Base-by-base conservation (phyloP, 2,888 invertebrate species). In the Amiota mariae region DNA sequence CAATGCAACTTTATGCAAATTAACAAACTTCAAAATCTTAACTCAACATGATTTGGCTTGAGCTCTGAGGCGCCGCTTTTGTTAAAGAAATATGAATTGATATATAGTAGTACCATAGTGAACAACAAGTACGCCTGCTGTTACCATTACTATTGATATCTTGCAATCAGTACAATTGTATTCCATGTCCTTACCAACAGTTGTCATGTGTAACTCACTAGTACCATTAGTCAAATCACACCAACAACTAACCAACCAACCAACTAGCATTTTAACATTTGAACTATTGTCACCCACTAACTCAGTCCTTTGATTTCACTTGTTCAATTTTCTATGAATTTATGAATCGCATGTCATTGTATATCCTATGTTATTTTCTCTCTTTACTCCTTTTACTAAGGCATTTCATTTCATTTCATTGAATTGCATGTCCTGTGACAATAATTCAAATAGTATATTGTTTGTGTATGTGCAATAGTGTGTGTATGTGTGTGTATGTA, bases 291-390 rank as follows among this genome's bases (percentile, higher is more conserved):
- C 18, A 18, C 8, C 59, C 36, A 36, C 36, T 36, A 2, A 36
- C 36, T 36, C 36, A 36, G 8, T 36, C 36, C 6, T 36, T 36
- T 59, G 24, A 18, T 66, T 12, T 66, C 48, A 18, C 66, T 59
- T 59, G 59, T 59, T 59, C 59, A 66, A 8, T 48, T 66, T 66
- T 66, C 66, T 49, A 49, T 66, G 66, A 66, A 66, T 66, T 66
- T 66, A 66, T 66, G 66, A 66, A 47, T n/a, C 48, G 15, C 66
- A 15, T 66, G 66, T 66, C 66, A 49, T 48, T 20, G 9, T 49
- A 6, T 48, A 11, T 48, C 48, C 12, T 15, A 2, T 57, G 57
- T 57, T 15, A 10, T 10, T 59, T 18, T 8, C 18, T 18, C 66
- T 66, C n/a, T 15, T n/a, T 49, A 11, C 48, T 48, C 48, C 20